phyloP scores from a whole-genome alignment of 1,140 invertebrate genomes.

The Rhizoglyphus robini region DNA sequence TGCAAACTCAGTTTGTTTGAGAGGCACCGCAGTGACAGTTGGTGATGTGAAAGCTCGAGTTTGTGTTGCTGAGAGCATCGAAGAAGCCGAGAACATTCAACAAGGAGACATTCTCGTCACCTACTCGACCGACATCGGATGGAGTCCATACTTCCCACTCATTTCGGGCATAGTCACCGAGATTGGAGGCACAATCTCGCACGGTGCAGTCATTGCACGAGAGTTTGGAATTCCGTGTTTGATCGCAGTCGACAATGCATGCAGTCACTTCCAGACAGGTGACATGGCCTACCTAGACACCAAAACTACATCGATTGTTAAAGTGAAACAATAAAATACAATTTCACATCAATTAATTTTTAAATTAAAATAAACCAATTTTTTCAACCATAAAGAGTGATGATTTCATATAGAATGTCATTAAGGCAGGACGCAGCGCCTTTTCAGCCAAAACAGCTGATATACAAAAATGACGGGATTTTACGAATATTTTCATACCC shows the following conservation, averaged over 20 bases:
- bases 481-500: no score
- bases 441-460: no score
- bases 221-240: conserved; percentile 73
- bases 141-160: conserved; percentile 73
- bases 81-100: conserved; percentile 7
- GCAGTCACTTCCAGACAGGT: conserved; percentile 51
- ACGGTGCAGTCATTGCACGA: conserved; percentile 72
- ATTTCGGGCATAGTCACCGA: conserved; percentile 65
- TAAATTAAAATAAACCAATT: no score
- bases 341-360: no score
- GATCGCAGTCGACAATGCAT: conserved; percentile 54
- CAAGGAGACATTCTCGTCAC: conserved; percentile 63
- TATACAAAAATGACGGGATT: no score
- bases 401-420: no score
- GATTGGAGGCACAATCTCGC: conserved; percentile 66
- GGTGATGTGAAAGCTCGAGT: conserved; percentile 6
- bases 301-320: no score
- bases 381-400: no score
- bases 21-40: not conserved
- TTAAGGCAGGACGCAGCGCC: no score
- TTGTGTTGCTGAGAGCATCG: not conserved
- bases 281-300: conserved; percentile 27
- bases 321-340: no score
- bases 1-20: not conserved
- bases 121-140: conserved; percentile 62